These are phyloP conservation scores for Drosophila kanekoi DNA, from an alignment of 2,888 invertebrate species.

Conservation along the genomic window DNA sequence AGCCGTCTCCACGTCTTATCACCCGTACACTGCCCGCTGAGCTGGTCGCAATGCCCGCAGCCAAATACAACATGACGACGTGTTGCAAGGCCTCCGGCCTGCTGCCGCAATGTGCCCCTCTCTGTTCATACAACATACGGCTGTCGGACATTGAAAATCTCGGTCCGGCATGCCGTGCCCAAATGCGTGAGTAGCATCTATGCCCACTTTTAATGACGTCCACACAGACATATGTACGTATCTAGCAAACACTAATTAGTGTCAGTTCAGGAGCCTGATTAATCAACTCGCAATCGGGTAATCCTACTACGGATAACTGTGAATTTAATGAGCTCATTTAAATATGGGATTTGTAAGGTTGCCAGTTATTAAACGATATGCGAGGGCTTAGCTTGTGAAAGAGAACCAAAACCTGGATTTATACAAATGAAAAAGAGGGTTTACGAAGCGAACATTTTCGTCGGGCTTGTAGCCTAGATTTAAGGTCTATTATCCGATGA, in stretches of 20 bases:
- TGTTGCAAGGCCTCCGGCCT: slow-evolving; percentile 90
- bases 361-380: too few species aligned
- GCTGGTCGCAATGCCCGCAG: slow-evolving; percentile 83
- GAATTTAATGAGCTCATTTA: slow-evolving; percentile 59
- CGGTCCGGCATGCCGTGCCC: slow-evolving; percentile 90
- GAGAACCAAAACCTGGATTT: not conserved
- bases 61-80: slow-evolving; percentile 91
- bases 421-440: too few species aligned
- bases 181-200: slow-evolving; percentile 88
- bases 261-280: slow-evolving; percentile 38
- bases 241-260: slow-evolving; percentile 66
- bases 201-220: slow-evolving; percentile 25
- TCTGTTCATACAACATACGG: slow-evolving; percentile 93
- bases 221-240: slow-evolving; percentile 1
- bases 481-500: not conserved
- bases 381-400: not conserved
- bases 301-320: slow-evolving; percentile 39
- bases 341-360: slow-evolving; percentile 26
- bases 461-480: too few species aligned
- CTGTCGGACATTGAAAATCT: slow-evolving; percentile 91
- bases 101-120: slow-evolving; percentile 88
- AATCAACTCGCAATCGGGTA: slow-evolving; percentile 27
- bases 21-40: slow-evolving; percentile 88
- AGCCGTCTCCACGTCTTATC: slow-evolving; percentile 90
- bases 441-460: too few species aligned